Evolutionary conservation across 2,888 invertebrate species (phyloP).

Genomic region (Microctonus aethiopoides): DNA sequence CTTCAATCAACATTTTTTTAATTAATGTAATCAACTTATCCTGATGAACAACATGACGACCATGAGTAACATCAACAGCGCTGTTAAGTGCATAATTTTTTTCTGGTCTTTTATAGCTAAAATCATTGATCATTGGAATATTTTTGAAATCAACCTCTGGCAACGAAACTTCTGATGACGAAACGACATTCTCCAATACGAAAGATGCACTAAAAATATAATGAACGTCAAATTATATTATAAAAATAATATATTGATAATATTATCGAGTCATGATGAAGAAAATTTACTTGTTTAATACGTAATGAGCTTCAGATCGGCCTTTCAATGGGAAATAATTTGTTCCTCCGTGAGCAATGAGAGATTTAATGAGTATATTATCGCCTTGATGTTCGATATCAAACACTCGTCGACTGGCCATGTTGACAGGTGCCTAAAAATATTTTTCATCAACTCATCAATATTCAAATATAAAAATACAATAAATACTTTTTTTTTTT

Average conservation of each 20-base stretch:
- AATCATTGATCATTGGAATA: constrained; percentile 42
- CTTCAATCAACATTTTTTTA: constrained; percentile 57
- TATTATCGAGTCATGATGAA: constrained; percentile 10
- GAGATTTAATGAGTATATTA: constrained; percentile 48
- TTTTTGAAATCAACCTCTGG: constrained; percentile 39
- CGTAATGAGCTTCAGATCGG: constrained; percentile 59
- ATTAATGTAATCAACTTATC: constrained; percentile 50
- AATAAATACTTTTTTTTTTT: constrained; percentile 5
- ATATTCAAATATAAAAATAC: too few relatives aligned
- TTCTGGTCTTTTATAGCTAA: constrained; percentile 52
- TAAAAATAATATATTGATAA: background rate
- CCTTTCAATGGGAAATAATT: constrained; percentile 59
- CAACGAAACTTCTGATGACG: constrained; percentile 40
- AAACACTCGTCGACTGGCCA: constrained; percentile 47
- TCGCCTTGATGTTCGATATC: constrained; percentile 44
- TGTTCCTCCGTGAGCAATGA: constrained; percentile 51
- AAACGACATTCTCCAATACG: constrained; percentile 49
- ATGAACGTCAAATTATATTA: constrained; percentile 1
- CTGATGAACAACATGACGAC: constrained; percentile 55
- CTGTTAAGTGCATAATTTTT: constrained; percentile 43
- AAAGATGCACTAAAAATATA: constrained; percentile 60
- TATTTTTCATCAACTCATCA: constrained; percentile 45
- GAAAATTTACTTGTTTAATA: constrained; percentile 60
- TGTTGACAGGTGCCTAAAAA: constrained; percentile 42
- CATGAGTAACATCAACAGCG: constrained; percentile 58